Evolutionary conservation across 92 coral and sea anemone species (phyloP), one percentile per base, ranked within the genome.

Genomic region (Siderastrea radians): DNA sequence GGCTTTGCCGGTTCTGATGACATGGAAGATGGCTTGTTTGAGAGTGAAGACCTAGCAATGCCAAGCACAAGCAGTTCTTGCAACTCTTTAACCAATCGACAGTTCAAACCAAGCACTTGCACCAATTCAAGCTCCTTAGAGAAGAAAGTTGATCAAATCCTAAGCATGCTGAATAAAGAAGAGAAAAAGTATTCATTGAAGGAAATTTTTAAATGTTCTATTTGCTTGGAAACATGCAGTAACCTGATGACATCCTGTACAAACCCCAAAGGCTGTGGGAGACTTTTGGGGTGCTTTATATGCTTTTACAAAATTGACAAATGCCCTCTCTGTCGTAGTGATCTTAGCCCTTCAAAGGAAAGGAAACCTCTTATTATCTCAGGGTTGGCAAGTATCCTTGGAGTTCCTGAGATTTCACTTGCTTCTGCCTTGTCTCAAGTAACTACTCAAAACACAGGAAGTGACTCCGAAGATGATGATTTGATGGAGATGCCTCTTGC

Each of bases 191-290:
- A 14, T 4, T 59, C 82, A 60, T 38, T 85, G 70, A 85, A 75
- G 63, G 83, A 85, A 58, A 71, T 64, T 63, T 85, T 85, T 72
- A 61, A 64, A 76, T 85, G 89, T 49, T 70, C 75, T 15, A 63
- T 85, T 46, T 85, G 83, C 57, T 26, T 85, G 65, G 63, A 75
- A 73, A 85, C 83, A 15, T 48, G 82, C 49, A 85, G 83, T 48
- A 85, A 85, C 83, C 80, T 85, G n/a, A 64, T 84, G 89, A 75
- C 72, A 49, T 53, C 82, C 38, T 84, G 76, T 58, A 84, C 82
- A 17, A 13, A 63, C 74, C 15, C 72, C 52, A 75, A 84, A 75
- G 88, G 88, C 81, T 84, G 76, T 84, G 88, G 82, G 46, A 68
- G 82, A 11, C 88, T 75, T 54, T 63, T 75, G 78, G 82, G 88